A percentile compares a stretch with the other conserved stretches of the same genome.
Evolutionary conservation across 2,797 vertebrate genomes (phyloP).

Genomic region (Chloroceryle amazona): DNA sequence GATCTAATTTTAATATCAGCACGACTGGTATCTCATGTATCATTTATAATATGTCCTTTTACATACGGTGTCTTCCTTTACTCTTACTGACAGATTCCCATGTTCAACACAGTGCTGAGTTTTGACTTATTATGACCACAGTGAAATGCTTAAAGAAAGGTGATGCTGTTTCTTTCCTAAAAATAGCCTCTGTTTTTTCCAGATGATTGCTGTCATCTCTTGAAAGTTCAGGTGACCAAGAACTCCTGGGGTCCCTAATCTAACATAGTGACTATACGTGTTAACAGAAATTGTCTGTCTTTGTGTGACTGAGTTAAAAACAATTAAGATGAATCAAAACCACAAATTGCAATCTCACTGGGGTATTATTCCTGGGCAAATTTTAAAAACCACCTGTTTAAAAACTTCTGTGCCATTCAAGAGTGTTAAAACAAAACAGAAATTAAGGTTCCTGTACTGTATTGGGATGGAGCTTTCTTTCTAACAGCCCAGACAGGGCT

Average conservation of each 20-base stretch:
- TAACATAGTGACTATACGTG: neutral
- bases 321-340: neutral
- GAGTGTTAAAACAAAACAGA: neutral
- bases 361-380: neutral
- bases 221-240: neutral
- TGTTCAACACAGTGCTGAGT: neutral
- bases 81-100: neutral
- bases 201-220: neutral
- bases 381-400: accelerated
- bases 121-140: neutral
- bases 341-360: neutral
- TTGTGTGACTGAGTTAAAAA: neutral
- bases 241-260: neutral
- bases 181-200: neutral
- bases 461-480: neutral
- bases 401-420: neutral
- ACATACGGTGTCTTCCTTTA: neutral
- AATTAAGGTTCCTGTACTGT: accelerated
- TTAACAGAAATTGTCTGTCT: neutral
- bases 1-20: constrained; percentile 19
- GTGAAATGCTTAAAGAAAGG: neutral
- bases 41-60: neutral
- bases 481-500: neutral
- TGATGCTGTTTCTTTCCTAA: neutral
- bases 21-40: neutral